phyloP scores from a whole-genome alignment of 2,888 invertebrate genomes.

The Meiosimyza platycephala region DNA sequence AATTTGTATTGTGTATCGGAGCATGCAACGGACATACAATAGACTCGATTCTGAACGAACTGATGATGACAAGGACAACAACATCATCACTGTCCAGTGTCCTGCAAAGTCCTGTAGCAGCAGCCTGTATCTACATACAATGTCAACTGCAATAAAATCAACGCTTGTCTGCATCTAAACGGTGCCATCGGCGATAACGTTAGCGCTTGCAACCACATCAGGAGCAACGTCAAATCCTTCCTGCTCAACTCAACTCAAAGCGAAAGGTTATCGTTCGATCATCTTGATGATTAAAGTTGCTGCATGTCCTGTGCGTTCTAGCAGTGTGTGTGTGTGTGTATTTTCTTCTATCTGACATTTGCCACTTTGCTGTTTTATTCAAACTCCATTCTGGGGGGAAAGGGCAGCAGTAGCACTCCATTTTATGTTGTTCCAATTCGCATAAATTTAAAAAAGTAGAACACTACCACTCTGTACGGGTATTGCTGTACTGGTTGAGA shows the following conservation, averaged over 20 bases:
- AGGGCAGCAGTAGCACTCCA: no score
- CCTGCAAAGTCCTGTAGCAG: background rate
- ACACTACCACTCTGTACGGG: no score
- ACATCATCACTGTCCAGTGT: background rate
- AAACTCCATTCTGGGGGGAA: no score
- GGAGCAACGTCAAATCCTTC: background rate
- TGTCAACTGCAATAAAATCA: slow-evolving; percentile 12
- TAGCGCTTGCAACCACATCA: background rate
- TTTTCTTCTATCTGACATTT: no score
- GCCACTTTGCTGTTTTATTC: no score
- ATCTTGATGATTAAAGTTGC: slow-evolving; percentile 8
- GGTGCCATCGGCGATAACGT: background rate
- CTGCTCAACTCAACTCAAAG: background rate
- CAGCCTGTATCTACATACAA: slow-evolving; percentile 8
- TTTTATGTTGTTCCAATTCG: no score
- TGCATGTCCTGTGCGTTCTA: background rate
- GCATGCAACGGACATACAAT: background rate
- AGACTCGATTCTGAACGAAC: background rate
- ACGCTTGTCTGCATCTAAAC: background rate
- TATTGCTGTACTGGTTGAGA: no score
- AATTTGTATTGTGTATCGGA: slow-evolving; percentile 4
- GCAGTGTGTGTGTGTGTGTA: background rate
- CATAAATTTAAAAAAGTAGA: no score
- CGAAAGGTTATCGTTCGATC: slow-evolving; percentile 2
- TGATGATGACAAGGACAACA: background rate